Evolutionary conservation across 2,888 invertebrate genomes (phyloP).

Genomic region (Limulus polyphemus): DNA sequence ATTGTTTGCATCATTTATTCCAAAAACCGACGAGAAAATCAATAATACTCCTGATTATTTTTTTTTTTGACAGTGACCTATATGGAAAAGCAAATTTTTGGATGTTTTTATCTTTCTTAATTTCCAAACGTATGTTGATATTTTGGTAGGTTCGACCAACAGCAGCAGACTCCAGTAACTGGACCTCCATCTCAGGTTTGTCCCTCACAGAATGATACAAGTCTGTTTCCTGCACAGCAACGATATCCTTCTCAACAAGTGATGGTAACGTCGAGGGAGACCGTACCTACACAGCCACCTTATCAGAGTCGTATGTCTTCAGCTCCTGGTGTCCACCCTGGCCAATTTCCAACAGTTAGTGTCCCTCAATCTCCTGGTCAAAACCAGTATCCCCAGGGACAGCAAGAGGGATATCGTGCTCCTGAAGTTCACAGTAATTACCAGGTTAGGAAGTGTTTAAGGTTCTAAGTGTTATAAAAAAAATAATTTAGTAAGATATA

Average conservation of each 20-base stretch:
- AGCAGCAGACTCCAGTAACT: slow-evolving; percentile 16
- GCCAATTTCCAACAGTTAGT: not conserved
- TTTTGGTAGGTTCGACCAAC: slow-evolving; percentile 14
- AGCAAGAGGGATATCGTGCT: slow-evolving; percentile 13
- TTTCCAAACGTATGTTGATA: not conserved
- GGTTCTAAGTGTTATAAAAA: not conserved
- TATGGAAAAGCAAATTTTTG: no score
- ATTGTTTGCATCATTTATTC: no score
- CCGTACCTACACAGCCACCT: no score
- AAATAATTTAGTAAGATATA: not conserved
- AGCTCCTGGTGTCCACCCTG: no score
- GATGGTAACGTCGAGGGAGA: no score
- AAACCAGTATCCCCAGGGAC: slow-evolving; percentile 12
- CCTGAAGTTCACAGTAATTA: slow-evolving; percentile 5
- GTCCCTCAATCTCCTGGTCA: slow-evolving; percentile 5
- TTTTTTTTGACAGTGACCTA: no score
- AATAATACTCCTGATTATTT: no score
- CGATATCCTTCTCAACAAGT: slow-evolving; percentile 5
- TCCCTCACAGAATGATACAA: slow-evolving; percentile 3
- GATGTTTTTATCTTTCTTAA: not conserved
- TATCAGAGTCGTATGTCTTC: no score
- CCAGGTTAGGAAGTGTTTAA: not conserved
- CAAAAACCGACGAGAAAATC: no score
- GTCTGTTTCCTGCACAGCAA: slow-evolving; percentile 9
- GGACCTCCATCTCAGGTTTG: slow-evolving; percentile 13